phyloP scores from a whole-genome alignment of 1,140 invertebrate species.

The Listronotus bonariensis region DNA sequence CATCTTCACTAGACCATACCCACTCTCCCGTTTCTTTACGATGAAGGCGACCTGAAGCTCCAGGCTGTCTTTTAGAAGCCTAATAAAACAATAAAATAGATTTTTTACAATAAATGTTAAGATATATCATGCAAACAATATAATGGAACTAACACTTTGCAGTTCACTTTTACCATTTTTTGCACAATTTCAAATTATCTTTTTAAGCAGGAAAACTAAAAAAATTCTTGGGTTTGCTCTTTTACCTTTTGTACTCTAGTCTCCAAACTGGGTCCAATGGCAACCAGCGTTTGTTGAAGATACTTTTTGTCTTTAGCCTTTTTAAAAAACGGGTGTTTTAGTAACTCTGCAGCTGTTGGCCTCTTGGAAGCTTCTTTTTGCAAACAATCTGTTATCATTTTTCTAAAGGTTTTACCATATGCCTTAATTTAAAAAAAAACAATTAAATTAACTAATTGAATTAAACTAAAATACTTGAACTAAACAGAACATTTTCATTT shows the following conservation, averaged over 20 bases:
- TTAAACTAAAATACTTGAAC: no score
- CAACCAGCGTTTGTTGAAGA: slow-evolving; percentile 87
- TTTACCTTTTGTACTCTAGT: slow-evolving; percentile 85
- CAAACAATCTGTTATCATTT: slow-evolving; percentile 92
- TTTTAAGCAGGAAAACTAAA: no score
- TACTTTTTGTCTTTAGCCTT: slow-evolving; percentile 98
- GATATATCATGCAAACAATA: no score
- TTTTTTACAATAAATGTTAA: no score
- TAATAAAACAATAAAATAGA: slow-evolving; percentile 43
- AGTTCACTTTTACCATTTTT: no score
- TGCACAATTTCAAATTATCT: no score
- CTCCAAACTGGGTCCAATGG: slow-evolving; percentile 84
- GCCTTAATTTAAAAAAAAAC: no score
- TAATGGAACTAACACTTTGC: no score
- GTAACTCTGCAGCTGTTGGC: slow-evolving; percentile 94
- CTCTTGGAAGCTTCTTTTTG: slow-evolving; percentile 94
- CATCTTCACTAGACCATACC: slow-evolving; percentile 95
- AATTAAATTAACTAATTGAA: no score
- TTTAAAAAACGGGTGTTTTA: slow-evolving; percentile 99
- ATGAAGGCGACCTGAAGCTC: slow-evolving; percentile 88
- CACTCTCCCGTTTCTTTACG: slow-evolving; percentile 95
- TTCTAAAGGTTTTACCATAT: slow-evolving; percentile 96
- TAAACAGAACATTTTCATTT: no score
- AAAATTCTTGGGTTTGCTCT: no score
- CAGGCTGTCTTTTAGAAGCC: slow-evolving; percentile 82